phyloP scores from a whole-genome alignment of 2,797 vertebrate genomes.

The Momotus momota region DNA sequence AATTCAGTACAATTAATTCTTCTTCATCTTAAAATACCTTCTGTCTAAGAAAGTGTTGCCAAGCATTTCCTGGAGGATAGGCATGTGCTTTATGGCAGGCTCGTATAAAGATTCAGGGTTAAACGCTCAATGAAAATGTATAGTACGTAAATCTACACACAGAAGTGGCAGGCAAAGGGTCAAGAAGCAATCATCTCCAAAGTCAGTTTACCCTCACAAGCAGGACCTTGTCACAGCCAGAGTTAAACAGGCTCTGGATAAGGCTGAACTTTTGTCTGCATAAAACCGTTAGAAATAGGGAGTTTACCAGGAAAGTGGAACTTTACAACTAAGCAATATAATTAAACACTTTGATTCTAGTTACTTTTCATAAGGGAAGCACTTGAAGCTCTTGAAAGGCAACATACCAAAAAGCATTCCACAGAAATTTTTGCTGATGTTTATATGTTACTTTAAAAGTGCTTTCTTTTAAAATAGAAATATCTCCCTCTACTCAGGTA shows the following conservation, averaged over 20 bases:
- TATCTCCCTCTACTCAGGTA: background rate
- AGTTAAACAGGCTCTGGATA: conserved; percentile 42
- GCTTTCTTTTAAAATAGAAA: background rate
- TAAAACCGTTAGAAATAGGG: background rate
- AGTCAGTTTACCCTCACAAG: conserved; percentile 56
- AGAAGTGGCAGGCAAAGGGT: conserved; percentile 46
- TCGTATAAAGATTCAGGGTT: conserved; percentile 66
- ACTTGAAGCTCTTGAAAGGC: background rate
- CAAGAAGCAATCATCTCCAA: conserved; percentile 64
- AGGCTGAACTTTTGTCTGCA: background rate
- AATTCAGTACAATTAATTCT: conserved; percentile 24
- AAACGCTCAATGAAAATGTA: conserved; percentile 69
- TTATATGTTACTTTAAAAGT: background rate
- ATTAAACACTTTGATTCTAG: background rate
- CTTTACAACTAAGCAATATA: background rate
- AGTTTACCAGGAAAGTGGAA: background rate
- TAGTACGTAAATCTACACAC: conserved; percentile 54
- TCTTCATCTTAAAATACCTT: conserved; percentile 35
- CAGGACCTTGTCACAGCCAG: conserved; percentile 34
- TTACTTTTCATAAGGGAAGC: background rate
- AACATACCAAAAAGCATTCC: background rate
- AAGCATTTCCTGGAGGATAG: conserved; percentile 55
- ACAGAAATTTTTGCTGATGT: background rate
- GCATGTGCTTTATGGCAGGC: conserved; percentile 37
- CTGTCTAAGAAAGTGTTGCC: conserved; percentile 18